Evolutionary conservation across 2,797 vertebrate species (phyloP).

Genomic region (Brachyalestes nurse): DNA sequence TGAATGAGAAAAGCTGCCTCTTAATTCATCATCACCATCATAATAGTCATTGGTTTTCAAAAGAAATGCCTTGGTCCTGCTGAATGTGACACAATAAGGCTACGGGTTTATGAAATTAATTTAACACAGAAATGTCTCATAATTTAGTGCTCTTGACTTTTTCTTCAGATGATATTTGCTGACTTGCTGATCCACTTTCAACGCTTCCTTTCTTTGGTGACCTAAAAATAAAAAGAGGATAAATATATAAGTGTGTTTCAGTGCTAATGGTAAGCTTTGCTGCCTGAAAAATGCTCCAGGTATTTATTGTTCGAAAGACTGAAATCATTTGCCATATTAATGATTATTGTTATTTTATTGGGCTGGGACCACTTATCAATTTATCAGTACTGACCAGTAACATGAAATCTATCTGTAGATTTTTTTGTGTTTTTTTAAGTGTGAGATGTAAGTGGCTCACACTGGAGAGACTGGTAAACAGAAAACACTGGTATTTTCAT

Average conservation of each 20-base stretch:
- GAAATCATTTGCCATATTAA: too few species aligned
- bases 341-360: too few species aligned
- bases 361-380: too few species aligned
- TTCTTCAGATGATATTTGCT: constrained; percentile 8
- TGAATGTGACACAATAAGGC: neutral
- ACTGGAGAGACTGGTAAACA: too few species aligned
- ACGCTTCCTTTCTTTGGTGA: constrained; percentile 33
- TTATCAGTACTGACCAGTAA: too few species aligned
- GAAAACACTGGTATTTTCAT: too few species aligned
- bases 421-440: too few species aligned
- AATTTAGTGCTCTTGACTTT: constrained; percentile 57
- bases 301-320: too few species aligned
- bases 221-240: constrained; percentile 61
- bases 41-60: neutral
- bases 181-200: constrained; percentile 38
- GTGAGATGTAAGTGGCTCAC: too few species aligned
- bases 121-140: constrained; percentile 50
- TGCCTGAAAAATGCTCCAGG: neutral
- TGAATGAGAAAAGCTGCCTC: neutral
- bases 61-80: neutral
- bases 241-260: neutral
- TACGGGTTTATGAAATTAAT: neutral
- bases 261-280: neutral
- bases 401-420: too few species aligned
- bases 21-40: neutral